A percentile compares a stretch with the other conserved stretches of the same genome.
These are phyloP conservation scores for Sorex fumeus DNA, from an alignment of 2,113 vertebrate species.

Conservation along the genomic window DNA sequence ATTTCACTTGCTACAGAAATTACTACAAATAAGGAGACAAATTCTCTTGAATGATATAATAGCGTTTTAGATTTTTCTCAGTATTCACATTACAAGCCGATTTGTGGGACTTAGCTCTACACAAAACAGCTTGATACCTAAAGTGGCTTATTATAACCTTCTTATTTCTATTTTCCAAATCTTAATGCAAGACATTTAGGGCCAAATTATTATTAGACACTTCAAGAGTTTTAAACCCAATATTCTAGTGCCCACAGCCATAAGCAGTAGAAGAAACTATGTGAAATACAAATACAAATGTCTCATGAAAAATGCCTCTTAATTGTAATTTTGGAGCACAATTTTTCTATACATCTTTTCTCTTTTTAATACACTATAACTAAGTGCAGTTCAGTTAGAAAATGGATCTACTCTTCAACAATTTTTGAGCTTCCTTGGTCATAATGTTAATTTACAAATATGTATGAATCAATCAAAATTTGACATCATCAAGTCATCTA, in stretches of 20 bases:
- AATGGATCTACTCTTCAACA: background rate
- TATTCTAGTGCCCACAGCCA: background rate
- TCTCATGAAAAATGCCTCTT: background rate
- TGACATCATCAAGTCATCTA: background rate
- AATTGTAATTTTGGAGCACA: constrained; percentile 11
- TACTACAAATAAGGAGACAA: constrained; percentile 40
- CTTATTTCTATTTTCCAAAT: background rate
- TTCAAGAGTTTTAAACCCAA: background rate
- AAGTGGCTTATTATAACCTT: background rate
- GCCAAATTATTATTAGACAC: background rate
- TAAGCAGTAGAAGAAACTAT: background rate
- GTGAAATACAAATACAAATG: background rate
- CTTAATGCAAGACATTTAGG: background rate
- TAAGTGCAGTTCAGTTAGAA: background rate
- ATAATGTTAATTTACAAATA: background rate
- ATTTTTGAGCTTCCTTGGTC: background rate
- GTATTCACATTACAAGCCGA: constrained; percentile 1
- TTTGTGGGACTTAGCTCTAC: background rate
- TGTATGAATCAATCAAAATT: background rate
- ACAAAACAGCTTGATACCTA: constrained; percentile 15
- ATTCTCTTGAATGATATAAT: constrained; percentile 13
- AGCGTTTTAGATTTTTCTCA: constrained; percentile 30
- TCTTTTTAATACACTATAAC: background rate
- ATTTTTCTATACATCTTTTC: background rate
- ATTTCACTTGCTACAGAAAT: constrained; percentile 22